These are phyloP conservation scores for Synergus gifuensis DNA, from an alignment of 2,888 invertebrate genomes.

Conservation along the genomic window DNA sequence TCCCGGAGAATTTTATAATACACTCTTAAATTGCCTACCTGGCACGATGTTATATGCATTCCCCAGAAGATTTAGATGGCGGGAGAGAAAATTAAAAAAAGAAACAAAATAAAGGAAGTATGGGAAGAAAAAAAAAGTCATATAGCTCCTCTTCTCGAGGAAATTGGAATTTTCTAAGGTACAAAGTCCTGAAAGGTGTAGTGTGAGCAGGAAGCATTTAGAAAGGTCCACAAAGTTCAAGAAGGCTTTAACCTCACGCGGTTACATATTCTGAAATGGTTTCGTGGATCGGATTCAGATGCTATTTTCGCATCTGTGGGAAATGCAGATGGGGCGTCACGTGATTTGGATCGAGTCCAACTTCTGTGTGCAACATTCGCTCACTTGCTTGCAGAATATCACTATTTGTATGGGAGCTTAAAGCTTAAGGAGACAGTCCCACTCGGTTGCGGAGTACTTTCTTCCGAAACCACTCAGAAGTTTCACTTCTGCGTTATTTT, in stretches of 20 bases:
- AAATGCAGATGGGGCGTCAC: constrained; percentile 72
- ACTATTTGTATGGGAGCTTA: constrained; percentile 29
- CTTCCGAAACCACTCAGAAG: constrained; percentile 30
- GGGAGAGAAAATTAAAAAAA: constrained; percentile 23
- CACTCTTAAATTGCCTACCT: constrained; percentile 30
- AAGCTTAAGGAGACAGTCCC: constrained; percentile 36
- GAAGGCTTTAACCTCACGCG: constrained; percentile 44
- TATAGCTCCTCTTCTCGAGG: constrained; percentile 35
- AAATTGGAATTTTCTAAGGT: constrained; percentile 36
- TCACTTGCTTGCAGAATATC: constrained; percentile 43
- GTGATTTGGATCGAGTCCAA: constrained; percentile 70
- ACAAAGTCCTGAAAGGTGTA: constrained; percentile 28
- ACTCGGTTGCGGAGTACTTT: constrained; percentile 18
- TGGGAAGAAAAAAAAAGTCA: constrained; percentile 43
- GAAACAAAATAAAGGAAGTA: neutral
- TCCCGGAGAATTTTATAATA: constrained; percentile 37
- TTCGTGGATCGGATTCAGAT: constrained; percentile 50
- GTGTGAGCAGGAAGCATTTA: constrained; percentile 24
- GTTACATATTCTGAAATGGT: constrained; percentile 50
- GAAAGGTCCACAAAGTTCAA: constrained; percentile 37
- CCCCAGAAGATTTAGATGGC: constrained; percentile 33
- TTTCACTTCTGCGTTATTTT: neutral
- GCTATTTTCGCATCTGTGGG: constrained; percentile 72
- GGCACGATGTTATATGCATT: constrained; percentile 38
- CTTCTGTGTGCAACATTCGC: constrained; percentile 50